Evolutionary conservation across 2,113 vertebrate genomes (phyloP), one percentile per base, ranked within the genome.

Genomic region (Todiramphus saurophagus): DNA sequence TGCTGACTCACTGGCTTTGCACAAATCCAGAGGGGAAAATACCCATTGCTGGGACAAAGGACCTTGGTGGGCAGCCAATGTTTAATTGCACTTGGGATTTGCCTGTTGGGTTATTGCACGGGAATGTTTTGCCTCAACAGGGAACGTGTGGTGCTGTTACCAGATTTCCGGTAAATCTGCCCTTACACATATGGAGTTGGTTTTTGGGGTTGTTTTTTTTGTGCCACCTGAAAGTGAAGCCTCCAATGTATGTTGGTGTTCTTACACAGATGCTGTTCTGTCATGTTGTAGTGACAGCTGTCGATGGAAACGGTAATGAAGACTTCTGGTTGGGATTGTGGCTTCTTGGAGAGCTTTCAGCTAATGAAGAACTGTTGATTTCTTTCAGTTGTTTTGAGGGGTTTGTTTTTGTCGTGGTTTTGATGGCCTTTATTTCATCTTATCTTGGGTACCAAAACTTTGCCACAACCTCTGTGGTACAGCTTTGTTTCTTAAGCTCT

Each of bases 171-270:
- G 75, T 13, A 37, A 78, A 76, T 35, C 10, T 3, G 15, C 24
- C 16, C 7, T 48, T 59, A 44, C 6, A 17, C 8, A 16, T 3
- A 19, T 27, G 16, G 39, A 43, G 8, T 23, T 33, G 31, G 3
- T 10, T n/a, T 18, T 19, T 15, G 21, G 10, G 4, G 8, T 25
- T 53, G 27, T 46, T 25, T 19, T 18, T 39, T 51, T 41, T 18
- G 39, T 44, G 21, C 11, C 20, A 19, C 27, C 31, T 79, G 60
- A 16, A 68, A 31, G 5, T 62, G 55, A 78, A 83, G n/a, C n/a
- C 27, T 72, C 46, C n/a, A 12, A 15, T 35, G 8, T 24, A 17
- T 3, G 3, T 14, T 37, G 46, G 5, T 0, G 1, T 43, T 68
- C 31, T 75, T 31, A 9, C 10, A 25, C 74, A 62, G 67, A 10